These are phyloP conservation scores for Drosophila falleni DNA, from an alignment of 2,888 invertebrate genomes.

Conservation along the genomic window DNA sequence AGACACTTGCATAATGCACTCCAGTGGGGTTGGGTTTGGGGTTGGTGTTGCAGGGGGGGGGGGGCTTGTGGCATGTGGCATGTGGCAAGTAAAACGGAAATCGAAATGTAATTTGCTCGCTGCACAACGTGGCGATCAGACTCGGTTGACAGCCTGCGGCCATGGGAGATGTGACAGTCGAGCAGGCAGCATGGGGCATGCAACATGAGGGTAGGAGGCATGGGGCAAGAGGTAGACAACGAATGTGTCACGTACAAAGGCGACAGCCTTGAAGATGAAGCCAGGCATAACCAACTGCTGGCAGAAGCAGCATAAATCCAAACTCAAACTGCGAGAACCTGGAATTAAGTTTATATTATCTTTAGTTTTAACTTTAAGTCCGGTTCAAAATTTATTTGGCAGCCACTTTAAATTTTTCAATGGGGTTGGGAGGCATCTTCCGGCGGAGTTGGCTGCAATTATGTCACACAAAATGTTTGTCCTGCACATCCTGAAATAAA, in stretches of 20 bases:
- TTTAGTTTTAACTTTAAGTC: conserved; percentile 26
- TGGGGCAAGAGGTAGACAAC: conserved; percentile 24
- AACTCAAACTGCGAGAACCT: background rate
- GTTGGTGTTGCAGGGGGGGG: background rate
- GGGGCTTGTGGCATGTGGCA: conserved; percentile 5
- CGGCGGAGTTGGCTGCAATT: conserved; percentile 52
- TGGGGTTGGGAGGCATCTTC: conserved; percentile 26
- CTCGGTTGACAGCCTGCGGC: conserved; percentile 69
- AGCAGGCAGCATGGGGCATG: conserved; percentile 11
- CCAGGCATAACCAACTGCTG: conserved; percentile 20
- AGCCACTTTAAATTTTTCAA: conserved; percentile 25
- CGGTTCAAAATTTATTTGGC: background rate
- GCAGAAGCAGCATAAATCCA: conserved; percentile 29
- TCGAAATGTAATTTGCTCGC: conserved; percentile 75
- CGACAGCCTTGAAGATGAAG: conserved; percentile 35
- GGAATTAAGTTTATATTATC: background rate
- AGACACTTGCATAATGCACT: conserved; percentile 63
- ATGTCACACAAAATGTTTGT: conserved; percentile 62
- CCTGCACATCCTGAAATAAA: conserved; percentile 56
- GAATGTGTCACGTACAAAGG: conserved; percentile 55
- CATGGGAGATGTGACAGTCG: conserved; percentile 53
- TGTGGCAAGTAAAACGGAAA: conserved; percentile 58
- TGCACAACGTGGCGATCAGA: conserved; percentile 60
- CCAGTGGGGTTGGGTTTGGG: background rate
- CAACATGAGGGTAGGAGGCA: background rate